Evolutionary conservation across 37 sponge, comb jelly and placozoan genomes (phyloP).

Genomic region (Corticium candelabrum): DNA sequence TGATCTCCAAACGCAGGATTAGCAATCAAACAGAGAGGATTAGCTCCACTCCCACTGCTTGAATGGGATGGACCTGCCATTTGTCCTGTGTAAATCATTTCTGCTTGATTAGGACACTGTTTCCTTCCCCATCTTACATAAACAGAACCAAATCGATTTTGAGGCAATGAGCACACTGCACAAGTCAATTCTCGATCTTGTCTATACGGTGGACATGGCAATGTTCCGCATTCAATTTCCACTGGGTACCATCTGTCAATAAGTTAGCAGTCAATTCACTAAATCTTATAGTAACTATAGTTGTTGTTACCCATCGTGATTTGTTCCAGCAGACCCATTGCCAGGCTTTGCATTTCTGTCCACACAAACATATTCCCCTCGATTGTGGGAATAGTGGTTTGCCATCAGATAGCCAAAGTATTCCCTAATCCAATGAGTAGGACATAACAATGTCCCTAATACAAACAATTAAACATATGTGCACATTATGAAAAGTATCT

Average conservation of each 20-base stretch:
- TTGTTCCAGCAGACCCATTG: not conserved
- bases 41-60: not conserved
- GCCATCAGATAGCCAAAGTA: conserved; percentile 19
- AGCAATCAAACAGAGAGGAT: not conserved
- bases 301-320: too few relatives aligned
- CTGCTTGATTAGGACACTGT: not conserved
- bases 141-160: not conserved
- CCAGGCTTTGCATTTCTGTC: conserved; percentile 8
- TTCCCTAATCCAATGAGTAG: conserved; percentile 13
- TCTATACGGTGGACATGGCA: not conserved
- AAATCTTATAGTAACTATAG: too few relatives aligned
- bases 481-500: not conserved
- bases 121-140: not conserved
- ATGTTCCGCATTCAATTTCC: not conserved
- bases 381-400: not conserved
- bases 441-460: not conserved
- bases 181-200: not conserved
- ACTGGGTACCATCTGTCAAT: not conserved
- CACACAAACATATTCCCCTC: conserved; percentile 15
- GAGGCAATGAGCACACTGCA: not conserved
- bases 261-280: too few relatives aligned
- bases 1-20: not conserved
- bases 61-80: not conserved
- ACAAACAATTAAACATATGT: not conserved
- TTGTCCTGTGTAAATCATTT: not conserved